Evolutionary conservation across 1,140 invertebrate genomes (phyloP), one percentile per base, ranked within the genome.

Genomic region (Dinothrombium tinctorium): DNA sequence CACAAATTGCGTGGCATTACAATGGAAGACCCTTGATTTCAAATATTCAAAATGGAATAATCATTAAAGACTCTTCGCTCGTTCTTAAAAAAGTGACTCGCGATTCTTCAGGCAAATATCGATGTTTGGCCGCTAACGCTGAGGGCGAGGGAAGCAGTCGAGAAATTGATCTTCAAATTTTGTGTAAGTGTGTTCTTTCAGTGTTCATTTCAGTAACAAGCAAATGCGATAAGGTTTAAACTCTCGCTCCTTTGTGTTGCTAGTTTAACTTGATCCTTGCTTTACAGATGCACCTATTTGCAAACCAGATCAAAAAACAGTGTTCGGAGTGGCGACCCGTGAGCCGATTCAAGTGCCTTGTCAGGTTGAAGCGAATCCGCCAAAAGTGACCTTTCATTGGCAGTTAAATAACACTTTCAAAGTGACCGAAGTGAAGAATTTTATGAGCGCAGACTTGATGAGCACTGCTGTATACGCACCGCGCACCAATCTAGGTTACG

Each of bases 401-500:
- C 43, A 35, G 19, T 54, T 54, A 25, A 53, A 53, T 22, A 51
- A 45, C 28, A 43, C 46, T 8, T 9, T 12, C 17, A 19, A 19
- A 22, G 15, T 41, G 40, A 32, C 14, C 12, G 11, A 28, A 14
- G 19, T 36, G 7, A 33, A 33, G 23, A 36, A 22, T 33, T 33
- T 36, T 21, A 4, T 40, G 12, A 36, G 19, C 7, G 19, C 4
- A 20, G 23, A 21, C 2, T 19, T 41, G 15, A 28, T 21, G 15
- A 32, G 40, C 17, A 40, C 49, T 14, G 48, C 47, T n/a, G 46
- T 45, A 29, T 50, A 52, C 33, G 45, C 48, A 12, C 81, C 81
- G 1, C 67, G 76, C 17, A 74, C 67, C 20, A 74, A 78, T 53
- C 71, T 82, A 59, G 79, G 84, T 59, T 87, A 84, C 54, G 81